Base-by-base conservation (phyloP, 1,140 invertebrate species). In the Ostrea edulis region DNA sequence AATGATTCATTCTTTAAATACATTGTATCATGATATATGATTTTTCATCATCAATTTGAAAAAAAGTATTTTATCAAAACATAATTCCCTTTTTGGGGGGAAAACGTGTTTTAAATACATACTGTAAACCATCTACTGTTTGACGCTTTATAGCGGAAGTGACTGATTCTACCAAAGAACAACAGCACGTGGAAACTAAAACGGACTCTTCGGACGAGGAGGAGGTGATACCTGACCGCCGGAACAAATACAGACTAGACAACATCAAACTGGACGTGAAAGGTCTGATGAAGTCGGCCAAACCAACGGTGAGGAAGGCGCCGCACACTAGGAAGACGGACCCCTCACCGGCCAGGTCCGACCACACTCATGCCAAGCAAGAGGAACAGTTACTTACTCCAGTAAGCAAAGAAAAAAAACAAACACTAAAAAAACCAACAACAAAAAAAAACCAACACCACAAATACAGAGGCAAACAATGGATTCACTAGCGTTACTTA, bases 251-350 rank as follows among this genome's bases (percentile, higher is more conserved):
- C 82, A 85, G 87, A 29, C 20, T 87, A 17, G 77, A 81, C 20
- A 91, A 91, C 65, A 71, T 90, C 35, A 90, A 90, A 65, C 87
- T 92, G 7, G 91, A 92, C 84, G 90, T 92, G 14, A 84, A 89
- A 52, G 85, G 89, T n/a, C 71, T 92, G 44, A 90, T 92, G 91
- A 92, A 91, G 84, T 86, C 35, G 11, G 68, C 68, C 25, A 77
- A 77, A 29, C 82, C 35, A 9, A 84, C 65, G n/a, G 87, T 87
- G 68, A 84, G 88, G 65, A 87, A 82, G n/a, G 52, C 55, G n/a
- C 35, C 29, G 51, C 54, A 77, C n/a, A 35, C 82, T 14, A 58
- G 83, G 25, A 85, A 62, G 29, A 62, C 53, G 9, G 83, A 85
- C 54, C 86, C 86, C 20, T 87, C 86, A 22, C 86, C 86, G 8